Conservation (phyloP, 2,888 invertebrate genomes). For the Biston stratarius region DNA sequence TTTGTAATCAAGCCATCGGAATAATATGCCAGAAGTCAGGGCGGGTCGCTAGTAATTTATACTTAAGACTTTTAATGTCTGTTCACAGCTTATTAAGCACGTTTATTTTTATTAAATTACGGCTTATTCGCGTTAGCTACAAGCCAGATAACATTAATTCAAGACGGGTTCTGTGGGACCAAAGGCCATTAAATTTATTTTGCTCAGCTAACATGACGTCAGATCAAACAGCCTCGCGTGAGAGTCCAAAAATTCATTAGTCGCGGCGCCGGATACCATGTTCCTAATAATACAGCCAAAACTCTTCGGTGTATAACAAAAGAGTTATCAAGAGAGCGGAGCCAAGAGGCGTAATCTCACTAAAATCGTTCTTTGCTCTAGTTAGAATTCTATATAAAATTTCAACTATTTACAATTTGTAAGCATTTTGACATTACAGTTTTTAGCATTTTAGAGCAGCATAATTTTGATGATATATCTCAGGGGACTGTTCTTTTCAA, state of each 20-base stretch:
- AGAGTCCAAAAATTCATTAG: conserved; percentile 56
- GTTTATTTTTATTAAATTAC: conserved; percentile 32
- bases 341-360: conserved; percentile 41
- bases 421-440: too few relatives aligned
- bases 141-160: conserved; percentile 49
- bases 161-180: conserved; percentile 50
- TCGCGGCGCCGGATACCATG: conserved; percentile 45
- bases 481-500: too few relatives aligned
- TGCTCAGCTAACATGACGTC: conserved; percentile 58
- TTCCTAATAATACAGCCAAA: conserved; percentile 42
- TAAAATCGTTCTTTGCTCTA: conserved; percentile 35
- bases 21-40: too few relatives aligned
- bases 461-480: too few relatives aligned
- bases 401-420: neutral
- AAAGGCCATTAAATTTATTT: conserved; percentile 50
- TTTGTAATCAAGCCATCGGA: too few relatives aligned
- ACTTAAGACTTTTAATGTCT: neutral
- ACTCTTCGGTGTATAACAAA: conserved; percentile 9
- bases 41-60: neutral
- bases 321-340: too few relatives aligned
- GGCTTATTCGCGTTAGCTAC: conserved; percentile 43
- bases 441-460: too few relatives aligned
- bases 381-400: neutral
- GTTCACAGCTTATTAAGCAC: conserved; percentile 26
- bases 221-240: conserved; percentile 58